Base-by-base conservation (phyloP, 2,113 vertebrate genomes). In the Xiphorhynchus elegans region DNA sequence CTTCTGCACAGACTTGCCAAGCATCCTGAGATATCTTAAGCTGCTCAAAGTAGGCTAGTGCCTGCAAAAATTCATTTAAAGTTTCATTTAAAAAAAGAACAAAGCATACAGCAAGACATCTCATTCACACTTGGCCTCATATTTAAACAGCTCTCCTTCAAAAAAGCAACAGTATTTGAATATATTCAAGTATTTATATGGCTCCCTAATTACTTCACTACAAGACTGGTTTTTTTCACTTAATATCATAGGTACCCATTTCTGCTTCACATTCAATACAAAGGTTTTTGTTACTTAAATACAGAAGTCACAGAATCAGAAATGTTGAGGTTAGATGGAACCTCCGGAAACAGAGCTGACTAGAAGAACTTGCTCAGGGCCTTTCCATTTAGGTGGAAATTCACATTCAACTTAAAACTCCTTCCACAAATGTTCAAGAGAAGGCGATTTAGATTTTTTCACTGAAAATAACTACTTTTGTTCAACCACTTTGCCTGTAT, bases 1-100 rank as follows among this genome's bases (percentile, higher is more conserved):
- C 99, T 97, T 99, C 98, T n/a, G 99, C 99, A 62, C 99, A 99
- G 69, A 99, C 98, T 96, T 99, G 99, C 99, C 99, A 99, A 90
- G 98, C 99, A 85, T 99, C 99, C 95, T 98, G 99, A 88, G 99
- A 99, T 96, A 99, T 98, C 97, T 99, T 99, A 93, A 99, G 97
- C 97, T 99, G 99, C 95, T 99, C 99, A 94, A 99, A 99, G 97
- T 99, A 99, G 18, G 98, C 99, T 94, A 99, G 94, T 14, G 99
- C 99, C 99, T 99, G 94, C 49, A 97, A 96, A 83, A 60, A 96
- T 74, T 16, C 12, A 53, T 59, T 40, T 87, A 78, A 63, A 81
- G 40, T 66, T 58, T 76, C 8, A 68, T 72, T 87, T 60, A 7
- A 66, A 76, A 84, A 58, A 59, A 70, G 24, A 74, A 55, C 15